Conservation (phyloP, 1,140 invertebrate genomes). For the Leptinotarsa defecta region DNA sequence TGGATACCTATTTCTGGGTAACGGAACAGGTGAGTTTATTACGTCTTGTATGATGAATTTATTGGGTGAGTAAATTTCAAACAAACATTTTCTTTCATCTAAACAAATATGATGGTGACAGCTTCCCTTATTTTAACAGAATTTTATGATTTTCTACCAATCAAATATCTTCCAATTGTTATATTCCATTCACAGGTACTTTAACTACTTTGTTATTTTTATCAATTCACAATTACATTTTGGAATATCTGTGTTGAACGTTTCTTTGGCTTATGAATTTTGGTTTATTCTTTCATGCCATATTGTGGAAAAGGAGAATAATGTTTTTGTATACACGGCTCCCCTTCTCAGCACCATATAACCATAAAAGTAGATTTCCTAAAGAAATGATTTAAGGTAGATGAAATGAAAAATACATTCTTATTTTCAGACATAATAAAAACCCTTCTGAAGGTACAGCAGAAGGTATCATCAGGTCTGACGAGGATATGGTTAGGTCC, state of each 20-base stretch:
- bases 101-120: too few species aligned
- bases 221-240: neutral
- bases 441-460: neutral
- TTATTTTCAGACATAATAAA: slow-evolving; percentile 19
- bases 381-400: neutral
- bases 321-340: neutral
- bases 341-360: neutral
- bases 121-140: too few species aligned
- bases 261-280: too few species aligned
- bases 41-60: too few species aligned
- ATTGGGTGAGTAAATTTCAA: too few species aligned
- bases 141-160: too few species aligned
- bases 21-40: neutral
- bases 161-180: too few species aligned
- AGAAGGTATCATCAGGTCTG: neutral
- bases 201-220: neutral
- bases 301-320: neutral
- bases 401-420: neutral
- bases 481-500: slow-evolving; percentile 11
- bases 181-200: too few species aligned
- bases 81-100: too few species aligned
- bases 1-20: neutral
- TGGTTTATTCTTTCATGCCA: too few species aligned
- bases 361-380: neutral
- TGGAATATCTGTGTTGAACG: too few species aligned